Base-by-base conservation (phyloP, 2,888 invertebrate species). In the Drosophila sordidapex region DNA sequence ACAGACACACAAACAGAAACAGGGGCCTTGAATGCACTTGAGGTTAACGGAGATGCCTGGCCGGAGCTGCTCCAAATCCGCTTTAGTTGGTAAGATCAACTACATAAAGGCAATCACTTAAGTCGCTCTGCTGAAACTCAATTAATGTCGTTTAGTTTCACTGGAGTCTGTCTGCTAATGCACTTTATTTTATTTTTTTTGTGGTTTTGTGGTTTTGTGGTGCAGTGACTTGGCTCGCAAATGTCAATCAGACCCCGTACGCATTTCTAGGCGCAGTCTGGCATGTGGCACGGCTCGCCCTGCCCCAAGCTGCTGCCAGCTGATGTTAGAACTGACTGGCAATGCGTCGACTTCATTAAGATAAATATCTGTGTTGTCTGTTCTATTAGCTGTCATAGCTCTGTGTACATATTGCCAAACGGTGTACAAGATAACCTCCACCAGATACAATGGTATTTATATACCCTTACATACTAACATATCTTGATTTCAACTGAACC, bases 201-300 rank as follows among this genome's bases (percentile, higher is more conserved):
- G 4, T 27, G 3, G 3, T 4, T 62, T 68, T 72, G 56, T 77
- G 57, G 57, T 29, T 63, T 43, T 46, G 46, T 46, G 13, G 46
- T 25, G 29, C 71, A 67, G 56, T 66, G 60, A 61, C 65, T 79
- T 76, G 80, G 72, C 68, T 72, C 64, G 82, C 76, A 79, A 84
- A 89, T 84, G 90, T 84, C 84, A 83, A 84, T 75, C 82, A 76
- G 57, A 4, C 29, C 10, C 57, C 83, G 65, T 82, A 83, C 83
- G 83, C 83, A 89, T 89, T 87, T 89, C 74, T 74, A 59, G 84
- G 84, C 88, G 83, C 83, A 84, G 83, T 83, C 57, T 68, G 60
- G 51, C 70, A 62, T 58, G 38, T 31, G 66, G 59, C 62, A 59
- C 57, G 76, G 54, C 77, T 70, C 61, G 82, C 82, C 82, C 77